Base-by-base conservation (phyloP, 2,888 invertebrate genomes). In the Eupithecia exiguata region DNA sequence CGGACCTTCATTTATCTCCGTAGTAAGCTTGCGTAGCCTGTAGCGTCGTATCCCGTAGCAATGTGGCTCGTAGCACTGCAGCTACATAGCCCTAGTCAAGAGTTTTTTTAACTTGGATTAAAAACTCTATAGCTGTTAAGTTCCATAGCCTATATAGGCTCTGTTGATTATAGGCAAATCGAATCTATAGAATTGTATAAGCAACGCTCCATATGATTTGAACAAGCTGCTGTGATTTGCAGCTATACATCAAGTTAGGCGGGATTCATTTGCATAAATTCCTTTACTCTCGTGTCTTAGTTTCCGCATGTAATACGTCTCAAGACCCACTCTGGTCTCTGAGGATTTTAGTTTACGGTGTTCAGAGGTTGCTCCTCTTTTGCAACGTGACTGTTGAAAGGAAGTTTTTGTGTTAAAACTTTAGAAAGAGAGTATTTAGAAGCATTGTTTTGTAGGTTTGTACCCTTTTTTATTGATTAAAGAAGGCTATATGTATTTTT, bases 191-290 rank as follows among this genome's bases (percentile, higher is more conserved):
- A 25, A 21, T 12, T 10, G 10, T 58, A 14, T 25, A 25, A 61
- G 14, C 61, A 14, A 25, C 25, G 30, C 16, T 16, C 16, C 21
- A 30, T 62, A 16, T 62, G 46, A 7, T 16, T 16, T 67, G 65
- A 25, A 14, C 43, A 9, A 53, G 73, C 76, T 67, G 67, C 16
- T 68, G 16, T 25, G n/a, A 10, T 61, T 30, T 7, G 4, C 14
- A 53, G 66, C 76, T 73, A 49, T 70, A 70, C 53, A 61, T 35
- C 70, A 76, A 77, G 78, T 76, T 74, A 81, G 80, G 69, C 77
- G 78, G 77, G 77, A 78, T 79, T 80, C 79, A 81, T 82, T 81
- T 82, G 82, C 82, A 82, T 82, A 80, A 74, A 81, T 81, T 80
- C 80, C 79, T 80, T 78, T 69, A 78, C 76, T 75, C 72, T 65